These are phyloP conservation scores for Sinocyclocheilus maitianheensis DNA, from an alignment of 2,113 vertebrate species.

Conservation along the genomic window DNA sequence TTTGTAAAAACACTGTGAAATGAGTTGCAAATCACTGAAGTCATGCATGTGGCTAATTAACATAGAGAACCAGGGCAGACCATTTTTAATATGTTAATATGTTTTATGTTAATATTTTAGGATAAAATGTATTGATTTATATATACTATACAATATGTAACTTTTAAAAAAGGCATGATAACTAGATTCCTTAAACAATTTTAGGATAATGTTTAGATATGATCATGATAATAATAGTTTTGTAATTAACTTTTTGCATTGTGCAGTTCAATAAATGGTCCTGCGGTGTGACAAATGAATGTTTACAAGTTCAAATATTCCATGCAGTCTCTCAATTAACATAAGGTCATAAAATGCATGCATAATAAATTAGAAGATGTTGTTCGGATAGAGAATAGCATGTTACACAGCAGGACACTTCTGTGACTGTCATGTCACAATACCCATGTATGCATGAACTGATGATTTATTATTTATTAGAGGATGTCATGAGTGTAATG, in stretches of 20 bases:
- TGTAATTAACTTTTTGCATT: neutral
- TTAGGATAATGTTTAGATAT: too few species aligned
- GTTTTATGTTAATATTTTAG: too few species aligned
- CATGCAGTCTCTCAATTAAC: neutral
- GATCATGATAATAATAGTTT: neutral
- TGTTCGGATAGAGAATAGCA: too few species aligned
- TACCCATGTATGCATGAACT: neutral
- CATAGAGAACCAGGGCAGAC: too few species aligned
- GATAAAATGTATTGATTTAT: too few species aligned
- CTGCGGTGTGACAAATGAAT: neutral
- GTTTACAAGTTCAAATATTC: neutral
- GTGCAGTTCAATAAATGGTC: neutral
- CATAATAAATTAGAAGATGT: neutral
- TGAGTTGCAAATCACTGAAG: too few species aligned
- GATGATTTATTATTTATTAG: neutral
- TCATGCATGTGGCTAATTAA: too few species aligned
- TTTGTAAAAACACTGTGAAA: too few species aligned
- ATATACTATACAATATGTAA: too few species aligned
- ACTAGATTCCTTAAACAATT: too few species aligned
- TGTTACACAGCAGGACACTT: slow-evolving; percentile 2
- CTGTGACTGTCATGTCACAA: neutral
- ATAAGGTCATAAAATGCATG: slow-evolving; percentile 7
- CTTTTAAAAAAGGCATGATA: too few species aligned
- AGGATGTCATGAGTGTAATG: neutral
- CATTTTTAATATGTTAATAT: too few species aligned